phyloP scores from a whole-genome alignment of 2,888 invertebrate genomes.

The Dasypolia templi region DNA sequence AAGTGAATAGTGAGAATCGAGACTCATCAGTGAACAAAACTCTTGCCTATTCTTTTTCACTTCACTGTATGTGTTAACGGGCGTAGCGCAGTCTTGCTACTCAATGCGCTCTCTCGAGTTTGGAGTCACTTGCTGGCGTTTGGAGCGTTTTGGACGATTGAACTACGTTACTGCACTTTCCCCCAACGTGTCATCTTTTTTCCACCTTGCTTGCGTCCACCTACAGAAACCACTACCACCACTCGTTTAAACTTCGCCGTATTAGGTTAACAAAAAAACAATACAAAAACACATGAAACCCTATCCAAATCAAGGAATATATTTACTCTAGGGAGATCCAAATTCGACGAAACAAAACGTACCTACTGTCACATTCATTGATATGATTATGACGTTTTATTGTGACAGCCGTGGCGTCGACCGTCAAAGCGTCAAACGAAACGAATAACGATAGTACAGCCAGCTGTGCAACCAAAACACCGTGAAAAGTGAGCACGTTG shows the following conservation, averaged over 20 bases:
- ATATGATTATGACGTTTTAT: constrained; percentile 3
- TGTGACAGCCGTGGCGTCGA: not conserved
- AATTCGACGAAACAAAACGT: constrained; percentile 33
- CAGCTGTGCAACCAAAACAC: constrained; percentile 28
- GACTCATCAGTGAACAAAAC: too few relatives aligned
- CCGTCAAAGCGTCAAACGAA: too few relatives aligned
- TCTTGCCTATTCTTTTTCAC: too few relatives aligned
- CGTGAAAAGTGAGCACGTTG: constrained; percentile 26
- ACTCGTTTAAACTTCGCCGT: not conserved
- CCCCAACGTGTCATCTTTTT: not conserved
- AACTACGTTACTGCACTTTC: not conserved
- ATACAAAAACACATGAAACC: not conserved
- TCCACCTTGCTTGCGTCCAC: not conserved
- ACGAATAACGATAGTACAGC: not conserved
- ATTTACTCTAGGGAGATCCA: too few relatives aligned
- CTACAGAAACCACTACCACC: not conserved
- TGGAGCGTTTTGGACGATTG: too few relatives aligned
- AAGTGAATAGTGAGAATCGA: too few relatives aligned
- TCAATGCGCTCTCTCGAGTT: too few relatives aligned
- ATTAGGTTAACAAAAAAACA: not conserved
- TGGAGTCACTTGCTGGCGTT: too few relatives aligned
- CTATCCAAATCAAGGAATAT: too few relatives aligned
- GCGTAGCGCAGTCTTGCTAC: too few relatives aligned
- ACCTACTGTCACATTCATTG: not conserved
- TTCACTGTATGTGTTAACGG: too few relatives aligned